Evolutionary conservation across 2,797 vertebrate genomes (phyloP).

Genomic region (Rhinichthys osculus): DNA sequence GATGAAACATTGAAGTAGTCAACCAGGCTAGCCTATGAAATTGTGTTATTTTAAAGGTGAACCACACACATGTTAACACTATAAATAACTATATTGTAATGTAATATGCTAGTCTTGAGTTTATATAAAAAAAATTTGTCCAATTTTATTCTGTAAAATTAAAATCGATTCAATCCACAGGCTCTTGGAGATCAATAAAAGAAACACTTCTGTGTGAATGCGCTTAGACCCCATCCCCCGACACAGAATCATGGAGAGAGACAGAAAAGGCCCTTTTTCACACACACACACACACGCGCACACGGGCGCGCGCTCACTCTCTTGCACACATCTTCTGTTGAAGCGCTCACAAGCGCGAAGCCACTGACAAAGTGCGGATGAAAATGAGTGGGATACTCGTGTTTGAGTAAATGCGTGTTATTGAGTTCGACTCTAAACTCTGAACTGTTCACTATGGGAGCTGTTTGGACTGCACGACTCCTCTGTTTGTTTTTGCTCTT

Average conservation of each 20-base stretch:
- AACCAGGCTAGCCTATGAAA: not conserved
- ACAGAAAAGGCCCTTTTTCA: conserved; percentile 36
- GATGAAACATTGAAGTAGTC: not conserved
- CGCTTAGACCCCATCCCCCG: conserved; percentile 36
- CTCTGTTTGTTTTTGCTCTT: conserved; percentile 85
- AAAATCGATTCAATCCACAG: conserved; percentile 30
- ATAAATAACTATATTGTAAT: not conserved
- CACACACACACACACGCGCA: conserved; percentile 21
- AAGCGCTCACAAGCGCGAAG: conserved; percentile 73
- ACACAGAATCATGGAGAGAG: conserved; percentile 31
- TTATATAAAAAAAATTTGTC: not conserved
- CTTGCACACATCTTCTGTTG: conserved; percentile 71
- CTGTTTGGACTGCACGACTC: conserved; percentile 77
- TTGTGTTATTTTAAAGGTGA: not conserved
- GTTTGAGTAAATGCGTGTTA: conserved; percentile 75
- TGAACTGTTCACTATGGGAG: conserved; percentile 83
- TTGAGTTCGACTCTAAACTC: conserved; percentile 77
- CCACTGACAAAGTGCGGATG: conserved; percentile 80
- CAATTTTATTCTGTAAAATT: conserved; percentile 23
- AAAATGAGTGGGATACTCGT: conserved; percentile 82
- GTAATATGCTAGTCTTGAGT: not conserved
- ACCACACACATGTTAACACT: not conserved
- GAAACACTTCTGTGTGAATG: conserved; percentile 40
- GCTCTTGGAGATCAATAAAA: conserved; percentile 47
- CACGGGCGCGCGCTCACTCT: conserved; percentile 59